phyloP scores from a whole-genome alignment of 1,140 invertebrate species.

The Drosophila truncata region DNA sequence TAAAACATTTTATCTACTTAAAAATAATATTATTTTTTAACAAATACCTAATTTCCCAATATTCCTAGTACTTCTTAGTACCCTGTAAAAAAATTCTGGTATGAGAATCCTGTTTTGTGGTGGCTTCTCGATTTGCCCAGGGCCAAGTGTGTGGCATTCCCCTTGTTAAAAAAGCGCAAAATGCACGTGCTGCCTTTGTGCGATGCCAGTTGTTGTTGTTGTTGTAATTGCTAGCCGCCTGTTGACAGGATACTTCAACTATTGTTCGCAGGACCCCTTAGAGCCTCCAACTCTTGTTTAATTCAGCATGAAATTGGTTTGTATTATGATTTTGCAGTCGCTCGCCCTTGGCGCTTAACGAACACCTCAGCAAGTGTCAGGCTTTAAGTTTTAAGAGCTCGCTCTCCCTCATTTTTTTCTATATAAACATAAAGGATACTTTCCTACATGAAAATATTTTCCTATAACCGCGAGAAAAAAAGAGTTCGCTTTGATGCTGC shows the following conservation, averaged over 20 bases:
- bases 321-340: slow-evolving; percentile 79
- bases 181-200: slow-evolving; percentile 74
- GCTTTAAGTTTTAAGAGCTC: slow-evolving; percentile 37
- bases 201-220: slow-evolving; percentile 29
- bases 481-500: slow-evolving; percentile 72
- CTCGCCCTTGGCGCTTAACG: slow-evolving; percentile 49
- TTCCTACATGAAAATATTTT: slow-evolving; percentile 24
- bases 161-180: slow-evolving; percentile 72
- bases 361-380: slow-evolving; percentile 66
- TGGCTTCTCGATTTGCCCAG: slow-evolving; percentile 58
- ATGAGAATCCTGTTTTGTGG: neutral
- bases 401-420: neutral
- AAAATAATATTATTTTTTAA: too few relatives aligned
- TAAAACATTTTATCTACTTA: neutral
- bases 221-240: slow-evolving; percentile 69
- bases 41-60: neutral
- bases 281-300: slow-evolving; percentile 47
- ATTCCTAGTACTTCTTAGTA: neutral
- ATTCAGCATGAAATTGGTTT: slow-evolving; percentile 84
- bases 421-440: slow-evolving; percentile 5
- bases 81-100: slow-evolving; percentile 9
- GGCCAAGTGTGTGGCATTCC: slow-evolving; percentile 73
- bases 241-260: slow-evolving; percentile 83
- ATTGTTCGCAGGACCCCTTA: slow-evolving; percentile 58
- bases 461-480: slow-evolving; percentile 43